A percentile compares a stretch with the other conserved stretches of the same genome.
These are phyloP conservation scores for Moxostoma hubbsi DNA, from an alignment of 2,797 vertebrate genomes.

Conservation along the genomic window DNA sequence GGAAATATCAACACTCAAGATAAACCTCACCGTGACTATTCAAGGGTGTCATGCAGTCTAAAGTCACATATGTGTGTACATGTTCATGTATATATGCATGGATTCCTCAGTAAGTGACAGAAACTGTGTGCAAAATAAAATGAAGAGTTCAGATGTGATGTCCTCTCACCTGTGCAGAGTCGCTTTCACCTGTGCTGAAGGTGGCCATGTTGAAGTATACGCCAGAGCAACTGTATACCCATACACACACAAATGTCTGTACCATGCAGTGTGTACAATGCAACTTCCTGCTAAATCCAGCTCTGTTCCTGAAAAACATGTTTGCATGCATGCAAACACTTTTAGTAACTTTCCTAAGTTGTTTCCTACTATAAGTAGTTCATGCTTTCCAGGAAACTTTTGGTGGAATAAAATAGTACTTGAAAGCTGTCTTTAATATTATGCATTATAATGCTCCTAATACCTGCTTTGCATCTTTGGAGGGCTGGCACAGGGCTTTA, in stretches of 20 bases:
- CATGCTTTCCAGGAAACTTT: background rate
- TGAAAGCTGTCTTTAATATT: background rate
- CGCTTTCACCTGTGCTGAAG: conserved; percentile 57
- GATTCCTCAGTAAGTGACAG: background rate
- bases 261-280: background rate
- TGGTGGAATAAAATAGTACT: background rate
- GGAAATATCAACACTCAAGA: background rate
- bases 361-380: background rate
- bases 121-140: background rate
- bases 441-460: background rate
- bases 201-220: conserved; percentile 63
- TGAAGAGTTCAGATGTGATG: background rate
- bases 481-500: too few species aligned
- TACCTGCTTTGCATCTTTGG: background rate
- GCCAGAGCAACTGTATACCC: conserved; percentile 18
- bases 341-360: background rate
- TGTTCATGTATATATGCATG: background rate
- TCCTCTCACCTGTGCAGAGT: conserved; percentile 58
- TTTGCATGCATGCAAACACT: background rate
- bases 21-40: background rate
- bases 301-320: conserved; percentile 17
- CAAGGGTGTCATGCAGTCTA: background rate
- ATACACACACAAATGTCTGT: conserved; percentile 40
- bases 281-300: conserved; percentile 50
- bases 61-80: background rate